phyloP scores from a whole-genome alignment of 2,888 invertebrate species.

The Campopleginae sp. region DNA sequence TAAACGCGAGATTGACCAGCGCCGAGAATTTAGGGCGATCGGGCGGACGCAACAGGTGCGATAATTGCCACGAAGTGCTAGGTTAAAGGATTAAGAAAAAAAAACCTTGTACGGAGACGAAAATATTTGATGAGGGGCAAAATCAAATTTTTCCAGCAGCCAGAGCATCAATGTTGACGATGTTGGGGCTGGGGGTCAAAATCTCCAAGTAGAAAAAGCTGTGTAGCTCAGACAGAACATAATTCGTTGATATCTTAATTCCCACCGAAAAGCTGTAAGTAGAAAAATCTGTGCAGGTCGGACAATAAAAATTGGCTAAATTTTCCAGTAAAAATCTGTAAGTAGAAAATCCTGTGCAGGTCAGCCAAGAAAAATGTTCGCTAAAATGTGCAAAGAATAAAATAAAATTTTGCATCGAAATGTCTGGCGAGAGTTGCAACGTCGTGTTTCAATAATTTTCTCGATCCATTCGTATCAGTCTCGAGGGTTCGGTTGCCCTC shows the following conservation, averaged over 20 bases:
- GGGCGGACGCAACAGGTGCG: constrained; percentile 49
- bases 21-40: constrained; percentile 40
- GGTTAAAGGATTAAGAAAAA: constrained; percentile 13
- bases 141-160: background rate
- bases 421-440: background rate
- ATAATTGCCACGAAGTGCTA: constrained; percentile 27
- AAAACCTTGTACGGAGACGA: background rate
- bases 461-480: background rate
- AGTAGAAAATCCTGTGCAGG: background rate
- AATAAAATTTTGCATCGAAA: background rate
- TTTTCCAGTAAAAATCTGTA: background rate
- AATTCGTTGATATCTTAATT: too few species aligned
- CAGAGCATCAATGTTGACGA: background rate
- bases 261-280: too few species aligned
- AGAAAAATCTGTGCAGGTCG: too few species aligned
- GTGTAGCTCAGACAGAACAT: too few species aligned
- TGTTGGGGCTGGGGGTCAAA: too few species aligned
- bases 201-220: too few species aligned
- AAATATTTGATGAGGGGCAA: background rate
- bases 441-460: background rate
- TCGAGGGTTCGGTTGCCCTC: constrained; percentile 6
- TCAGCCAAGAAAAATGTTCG: background rate
- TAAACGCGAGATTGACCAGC: constrained; percentile 52
- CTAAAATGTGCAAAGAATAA: too few species aligned
- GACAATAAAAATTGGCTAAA: background rate